phyloP scores from a whole-genome alignment of 2,888 invertebrate species.

The Nemotelus pantherinus region DNA sequence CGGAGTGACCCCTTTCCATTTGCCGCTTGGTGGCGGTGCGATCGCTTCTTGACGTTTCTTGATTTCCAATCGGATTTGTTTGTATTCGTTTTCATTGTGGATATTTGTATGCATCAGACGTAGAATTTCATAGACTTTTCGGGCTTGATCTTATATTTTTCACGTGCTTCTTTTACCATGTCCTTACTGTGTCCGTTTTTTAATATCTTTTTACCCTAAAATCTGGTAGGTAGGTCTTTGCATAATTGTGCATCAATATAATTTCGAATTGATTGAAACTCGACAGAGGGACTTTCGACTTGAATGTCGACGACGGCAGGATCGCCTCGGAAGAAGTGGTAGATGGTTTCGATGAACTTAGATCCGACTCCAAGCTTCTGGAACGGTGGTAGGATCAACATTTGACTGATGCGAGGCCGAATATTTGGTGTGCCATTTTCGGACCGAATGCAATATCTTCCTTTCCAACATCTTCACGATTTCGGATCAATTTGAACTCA shows the following conservation, averaged over 20 bases:
- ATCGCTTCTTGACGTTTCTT: too few species aligned
- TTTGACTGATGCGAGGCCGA: conserved; percentile 92
- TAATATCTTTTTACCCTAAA: conserved; percentile 67
- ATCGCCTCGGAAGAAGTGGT: conserved; percentile 67
- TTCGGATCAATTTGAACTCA: conserved; percentile 68
- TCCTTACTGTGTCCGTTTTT: conserved; percentile 78
- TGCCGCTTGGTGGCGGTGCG: too few species aligned
- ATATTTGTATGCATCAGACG: too few species aligned
- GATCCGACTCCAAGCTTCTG: conserved; percentile 87
- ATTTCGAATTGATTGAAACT: conserved; percentile 90
- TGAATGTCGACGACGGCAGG: conserved; percentile 70
- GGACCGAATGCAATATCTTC: conserved; percentile 76
- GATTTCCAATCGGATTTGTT: too few species aligned
- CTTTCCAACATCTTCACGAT: conserved; percentile 73
- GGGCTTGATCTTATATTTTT: conserved; percentile 68
- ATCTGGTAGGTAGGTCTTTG: conserved; percentile 75
- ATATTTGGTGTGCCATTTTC: conserved; percentile 90
- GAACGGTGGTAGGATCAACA: conserved; percentile 91
- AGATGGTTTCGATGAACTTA: conserved; percentile 71
- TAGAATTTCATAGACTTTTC: too few species aligned
- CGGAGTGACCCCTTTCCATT: too few species aligned
- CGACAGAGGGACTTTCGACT: conserved; percentile 95
- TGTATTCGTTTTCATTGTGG: too few species aligned
- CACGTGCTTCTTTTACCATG: conserved; percentile 80
- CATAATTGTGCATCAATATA: too few species aligned